Conservation (phyloP, 1,140 invertebrate species). For the Cheumatopsyche charites region DNA sequence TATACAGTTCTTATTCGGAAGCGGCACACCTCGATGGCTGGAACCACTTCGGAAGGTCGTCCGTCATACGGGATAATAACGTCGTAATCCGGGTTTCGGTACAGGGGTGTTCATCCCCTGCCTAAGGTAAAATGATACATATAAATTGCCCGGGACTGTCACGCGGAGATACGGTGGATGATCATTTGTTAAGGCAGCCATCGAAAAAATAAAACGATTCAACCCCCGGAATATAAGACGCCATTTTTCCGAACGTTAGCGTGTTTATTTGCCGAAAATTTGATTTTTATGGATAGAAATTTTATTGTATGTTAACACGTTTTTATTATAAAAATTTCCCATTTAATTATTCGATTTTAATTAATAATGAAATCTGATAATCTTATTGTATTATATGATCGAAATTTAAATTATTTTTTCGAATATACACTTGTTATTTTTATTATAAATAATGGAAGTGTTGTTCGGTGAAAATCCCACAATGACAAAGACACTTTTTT, state of each 20-base stretch:
- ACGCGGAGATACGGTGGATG: slow-evolving; percentile 38
- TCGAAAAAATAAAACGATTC: too few species aligned
- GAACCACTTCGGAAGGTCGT: slow-evolving; percentile 20
- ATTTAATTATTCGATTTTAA: too few species aligned
- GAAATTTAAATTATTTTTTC: too few species aligned
- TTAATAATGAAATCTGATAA: too few species aligned
- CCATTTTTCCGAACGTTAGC: too few species aligned
- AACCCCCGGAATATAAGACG: too few species aligned
- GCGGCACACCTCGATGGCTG: not conserved
- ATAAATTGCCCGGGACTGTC: slow-evolving; percentile 40
- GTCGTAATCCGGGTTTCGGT: slow-evolving; percentile 34
- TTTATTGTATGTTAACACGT: too few species aligned
- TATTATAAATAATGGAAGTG: slow-evolving; percentile 7
- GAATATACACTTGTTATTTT: not conserved
- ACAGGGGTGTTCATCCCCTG: slow-evolving; percentile 8
- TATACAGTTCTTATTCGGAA: slow-evolving; percentile 2
- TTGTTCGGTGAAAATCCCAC: not conserved
- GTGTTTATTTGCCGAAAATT: too few species aligned
- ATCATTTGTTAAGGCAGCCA: slow-evolving; percentile 35
- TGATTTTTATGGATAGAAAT: too few species aligned
- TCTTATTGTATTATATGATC: too few species aligned
- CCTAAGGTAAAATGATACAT: slow-evolving; percentile 36
- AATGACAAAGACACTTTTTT: too few species aligned
- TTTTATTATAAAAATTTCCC: too few species aligned
- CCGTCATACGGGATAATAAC: slow-evolving; percentile 35